Conservation (phyloP, 2,888 invertebrate genomes). For the Stegophylla sp. region DNA sequence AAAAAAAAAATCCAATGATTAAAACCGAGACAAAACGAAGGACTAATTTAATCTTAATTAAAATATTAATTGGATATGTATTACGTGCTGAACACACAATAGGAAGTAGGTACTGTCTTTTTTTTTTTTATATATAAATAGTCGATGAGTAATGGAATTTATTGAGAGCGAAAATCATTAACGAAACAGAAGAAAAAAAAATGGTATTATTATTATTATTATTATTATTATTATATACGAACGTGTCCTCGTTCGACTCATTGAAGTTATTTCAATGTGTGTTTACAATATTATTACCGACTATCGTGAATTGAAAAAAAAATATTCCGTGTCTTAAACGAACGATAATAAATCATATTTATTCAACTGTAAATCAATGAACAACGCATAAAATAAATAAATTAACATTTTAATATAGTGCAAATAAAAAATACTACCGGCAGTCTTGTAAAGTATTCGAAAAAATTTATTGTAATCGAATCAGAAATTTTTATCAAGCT, state of each 20-base stretch:
- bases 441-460: no score
- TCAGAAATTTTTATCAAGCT: no score
- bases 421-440: no score
- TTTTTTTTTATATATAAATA: background rate
- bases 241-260: slow-evolving; percentile 13
- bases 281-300: background rate
- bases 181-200: background rate
- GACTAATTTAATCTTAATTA: slow-evolving; percentile 49
- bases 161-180: slow-evolving; percentile 29
- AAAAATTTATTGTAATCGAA: no score
- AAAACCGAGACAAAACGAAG: slow-evolving; percentile 34
- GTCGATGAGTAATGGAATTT: slow-evolving; percentile 28
- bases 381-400: no score
- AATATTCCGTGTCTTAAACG: background rate
- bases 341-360: no score
- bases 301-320: background rate
- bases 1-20: slow-evolving; percentile 5
- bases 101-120: background rate
- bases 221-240: background rate
- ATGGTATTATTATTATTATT: no score
- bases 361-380: no score
- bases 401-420: no score
- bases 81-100: background rate
- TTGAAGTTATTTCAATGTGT: background rate
- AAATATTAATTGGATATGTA: slow-evolving; percentile 45